Evolutionary conservation across 2,113 vertebrate species (phyloP), one percentile per base, ranked within the genome.

Genomic region (Periophthalmus modestus): DNA sequence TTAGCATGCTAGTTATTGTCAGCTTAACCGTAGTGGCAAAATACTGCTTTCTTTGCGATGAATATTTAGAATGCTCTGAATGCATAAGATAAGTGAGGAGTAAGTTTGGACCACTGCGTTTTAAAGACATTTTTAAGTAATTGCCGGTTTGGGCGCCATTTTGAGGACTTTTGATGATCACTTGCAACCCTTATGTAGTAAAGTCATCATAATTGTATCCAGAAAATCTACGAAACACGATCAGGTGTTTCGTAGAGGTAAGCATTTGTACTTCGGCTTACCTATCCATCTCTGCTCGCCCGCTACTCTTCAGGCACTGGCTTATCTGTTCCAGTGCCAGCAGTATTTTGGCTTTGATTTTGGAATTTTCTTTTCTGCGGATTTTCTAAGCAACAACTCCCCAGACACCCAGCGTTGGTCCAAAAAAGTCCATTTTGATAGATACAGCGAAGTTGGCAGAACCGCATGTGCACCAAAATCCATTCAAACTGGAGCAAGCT

Each of bases 381-480:
- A 43, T 59, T 43, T 68, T 43, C 43, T 5, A 0, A 18, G 67
- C 36, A 52, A 58, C 65, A 73, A 77, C 72, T 74, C 72, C 24
- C 23, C 16, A 2, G 7, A 66, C 15, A 50, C 50, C 46, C 34
- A 70, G 47, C 36, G 50, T 28, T 54, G 21, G 19, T 75, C 57
- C 16, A 46, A 55, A 59, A 68, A 85, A 73, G 71, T 89, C 74
- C n/a, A 77, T 83, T 69, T 47, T 80, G 81, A 90, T 85, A 81
- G 81, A 86, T 86, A 85, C 80, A 72, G 66, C 65, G 73, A 82
- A 77, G 76, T 68, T 69, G 77, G 77, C 74, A 68, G 46, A 74
- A 63, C 57, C 69, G 52, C 69, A 75, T 66, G 74, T 57, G 68
- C 69, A 69, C 46, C 48, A 68, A 43, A 74, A 72, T 43, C 67